Evolutionary conservation across 2,888 invertebrate genomes (phyloP), one percentile per base, ranked within the genome.

Genomic region (Clepsis dumicolana): DNA sequence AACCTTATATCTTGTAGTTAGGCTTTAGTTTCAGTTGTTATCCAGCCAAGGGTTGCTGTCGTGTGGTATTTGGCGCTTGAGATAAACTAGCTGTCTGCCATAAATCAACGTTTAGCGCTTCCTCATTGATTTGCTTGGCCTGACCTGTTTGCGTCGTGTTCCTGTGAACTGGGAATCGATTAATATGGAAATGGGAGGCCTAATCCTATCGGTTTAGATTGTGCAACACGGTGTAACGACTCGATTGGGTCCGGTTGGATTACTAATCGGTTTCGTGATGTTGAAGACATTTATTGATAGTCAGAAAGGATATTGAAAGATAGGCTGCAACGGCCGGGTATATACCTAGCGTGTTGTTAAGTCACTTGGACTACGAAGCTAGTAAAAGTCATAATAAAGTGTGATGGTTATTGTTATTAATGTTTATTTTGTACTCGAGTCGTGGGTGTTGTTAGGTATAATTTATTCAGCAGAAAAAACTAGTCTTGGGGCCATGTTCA

Each of bases 71-170:
- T 75, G 75, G 74, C 72, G 75, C 74, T 70, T 70, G 64, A 72
- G 81, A 83, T 85, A 81, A n/a, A 80, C 83, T 79, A 81, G 80
- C 82, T 79, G 78, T 77, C 75, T 65, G 72, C 73, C 70, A 74
- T 86, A 86, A 86, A 88, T 87, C 85, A 85, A 80, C 27, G 73
- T 80, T 80, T 80, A 80, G 72, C 72, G 76, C 79, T 87, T 88
- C 88, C 87, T 83, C 77, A 83, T 85, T 83, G 86, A 86, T 86
- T 83, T 76, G 75, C 77, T 76, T 82, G 82, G 79, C 83, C 83
- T 72, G 82, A 80, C 83, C 84, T 72, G 73, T 75, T 80, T 79
- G 65, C 60, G 48, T 63, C 53, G 70, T 64, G 56, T 64, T 57
- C 24, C 50, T 48, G 21, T 48, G 21, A n/a, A 48, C 44, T n/a